Conservation (phyloP, 2,113 vertebrate genomes). For the Chaetodon auriga region DNA sequence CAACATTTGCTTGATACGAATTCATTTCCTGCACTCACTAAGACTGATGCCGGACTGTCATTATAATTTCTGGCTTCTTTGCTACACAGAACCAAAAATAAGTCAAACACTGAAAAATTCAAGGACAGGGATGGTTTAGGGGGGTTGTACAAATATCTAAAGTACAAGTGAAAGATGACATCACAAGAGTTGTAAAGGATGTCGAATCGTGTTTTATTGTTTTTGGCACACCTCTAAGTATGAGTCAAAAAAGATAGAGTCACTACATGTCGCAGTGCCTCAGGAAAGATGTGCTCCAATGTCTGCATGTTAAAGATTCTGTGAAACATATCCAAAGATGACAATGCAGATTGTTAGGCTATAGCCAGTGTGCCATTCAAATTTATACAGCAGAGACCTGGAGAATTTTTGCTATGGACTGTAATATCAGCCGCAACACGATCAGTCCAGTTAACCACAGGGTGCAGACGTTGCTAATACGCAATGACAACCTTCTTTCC, state of each 20-base stretch:
- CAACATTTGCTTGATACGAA: background rate
- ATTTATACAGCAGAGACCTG: slow-evolving; percentile 3
- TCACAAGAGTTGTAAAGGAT: slow-evolving; percentile 24
- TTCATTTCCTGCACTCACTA: background rate
- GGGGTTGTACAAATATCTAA: slow-evolving; percentile 32
- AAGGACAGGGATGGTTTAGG: slow-evolving; percentile 55
- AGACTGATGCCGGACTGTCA: background rate
- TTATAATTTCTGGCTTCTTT: background rate
- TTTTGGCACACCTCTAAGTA: slow-evolving; percentile 57
- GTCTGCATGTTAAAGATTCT: slow-evolving; percentile 16
- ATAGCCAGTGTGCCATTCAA: background rate
- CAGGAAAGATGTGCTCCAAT: slow-evolving; percentile 2
- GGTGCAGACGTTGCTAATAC: background rate
- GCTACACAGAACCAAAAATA: background rate
- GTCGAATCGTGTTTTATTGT: slow-evolving; percentile 36
- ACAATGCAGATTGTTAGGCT: slow-evolving; percentile 15
- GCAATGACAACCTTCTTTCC: background rate
- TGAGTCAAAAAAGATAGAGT: slow-evolving; percentile 55
- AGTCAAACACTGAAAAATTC: slow-evolving; percentile 20
- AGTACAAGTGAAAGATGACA: slow-evolving; percentile 58
- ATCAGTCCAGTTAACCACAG: background rate
- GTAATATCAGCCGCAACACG: background rate
- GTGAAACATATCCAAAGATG: slow-evolving; percentile 28
- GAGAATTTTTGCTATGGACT: background rate
- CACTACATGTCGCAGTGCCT: slow-evolving; percentile 34